Percentiles rank a stretch among this genome's conserved stretches.
phyloP scores from a whole-genome alignment of 2,888 invertebrate species.

The Perizoma affinitatum region DNA sequence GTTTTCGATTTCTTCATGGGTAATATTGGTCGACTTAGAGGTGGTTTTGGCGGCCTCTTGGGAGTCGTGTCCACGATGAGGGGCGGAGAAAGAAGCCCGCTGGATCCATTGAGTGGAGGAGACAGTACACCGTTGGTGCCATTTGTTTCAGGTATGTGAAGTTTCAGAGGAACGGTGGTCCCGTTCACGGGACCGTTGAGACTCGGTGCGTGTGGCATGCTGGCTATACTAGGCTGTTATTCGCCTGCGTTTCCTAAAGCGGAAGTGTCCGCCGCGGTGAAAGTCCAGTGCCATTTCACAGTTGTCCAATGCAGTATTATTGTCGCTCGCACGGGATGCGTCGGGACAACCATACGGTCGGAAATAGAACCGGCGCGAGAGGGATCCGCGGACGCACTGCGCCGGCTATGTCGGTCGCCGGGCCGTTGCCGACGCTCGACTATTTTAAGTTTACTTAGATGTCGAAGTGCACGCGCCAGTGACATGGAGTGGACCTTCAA shows the following conservation, averaged over 20 bases:
- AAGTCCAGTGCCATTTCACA: conserved; percentile 80
- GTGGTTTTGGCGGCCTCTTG: conserved; percentile 76
- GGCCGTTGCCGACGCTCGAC: conserved; percentile 73
- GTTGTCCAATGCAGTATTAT: conserved; percentile 67
- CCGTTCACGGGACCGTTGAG: conserved; percentile 47
- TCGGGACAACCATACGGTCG: conserved; percentile 73
- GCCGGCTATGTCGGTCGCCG: conserved; percentile 82
- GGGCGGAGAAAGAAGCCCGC: conserved; percentile 72
- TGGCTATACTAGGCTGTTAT: conserved; percentile 46
- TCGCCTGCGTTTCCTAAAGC: conserved; percentile 74
- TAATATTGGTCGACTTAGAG: conserved; percentile 64
- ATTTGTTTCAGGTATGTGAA: conserved; percentile 68
- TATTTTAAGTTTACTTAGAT: conserved; percentile 82
- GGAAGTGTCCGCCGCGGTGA: conserved; percentile 73
- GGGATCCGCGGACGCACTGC: conserved; percentile 79
- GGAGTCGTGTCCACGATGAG: conserved; percentile 67
- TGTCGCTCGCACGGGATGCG: conserved; percentile 72
- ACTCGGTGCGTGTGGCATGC: conserved; percentile 67
- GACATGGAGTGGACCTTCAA: conserved; percentile 74
- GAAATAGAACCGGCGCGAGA: conserved; percentile 82
- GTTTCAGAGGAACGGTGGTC: conserved; percentile 54
- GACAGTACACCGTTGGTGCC: conserved; percentile 42
- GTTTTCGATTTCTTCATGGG: conserved; percentile 78
- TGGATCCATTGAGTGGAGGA: conserved; percentile 45
- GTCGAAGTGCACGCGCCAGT: conserved; percentile 78